Conservation (phyloP, 2,113 vertebrate species). For the Pluvialis apricaria region DNA sequence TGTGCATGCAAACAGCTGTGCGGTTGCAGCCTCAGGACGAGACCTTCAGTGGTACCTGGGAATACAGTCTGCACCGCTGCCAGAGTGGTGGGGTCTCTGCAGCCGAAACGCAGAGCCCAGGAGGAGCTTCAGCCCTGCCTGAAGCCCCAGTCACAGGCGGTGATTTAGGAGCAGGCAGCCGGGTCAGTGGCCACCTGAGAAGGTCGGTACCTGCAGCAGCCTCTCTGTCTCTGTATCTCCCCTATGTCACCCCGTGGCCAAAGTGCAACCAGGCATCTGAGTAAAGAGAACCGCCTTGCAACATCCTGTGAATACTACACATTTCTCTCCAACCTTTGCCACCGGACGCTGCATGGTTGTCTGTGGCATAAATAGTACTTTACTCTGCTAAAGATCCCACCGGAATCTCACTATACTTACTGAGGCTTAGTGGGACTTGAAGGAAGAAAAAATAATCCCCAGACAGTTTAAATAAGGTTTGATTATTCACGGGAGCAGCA, state of each 20-base stretch:
- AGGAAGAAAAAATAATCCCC: neutral
- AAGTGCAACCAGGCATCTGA: neutral
- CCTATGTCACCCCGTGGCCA: neutral
- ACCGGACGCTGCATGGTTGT: accelerated
- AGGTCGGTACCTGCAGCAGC: neutral
- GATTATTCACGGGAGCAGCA: neutral
- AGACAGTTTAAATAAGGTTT: neutral
- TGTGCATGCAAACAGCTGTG: neutral
- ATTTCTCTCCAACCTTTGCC: neutral
- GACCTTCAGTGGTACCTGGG: accelerated
- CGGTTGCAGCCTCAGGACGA: neutral
- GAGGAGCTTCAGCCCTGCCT: neutral
- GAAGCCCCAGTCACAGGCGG: neutral
- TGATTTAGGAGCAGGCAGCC: neutral
- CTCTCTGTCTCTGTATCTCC: neutral
- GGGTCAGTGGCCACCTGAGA: neutral
- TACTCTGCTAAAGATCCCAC: neutral
- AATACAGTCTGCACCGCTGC: neutral
- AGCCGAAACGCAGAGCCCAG: accelerated
- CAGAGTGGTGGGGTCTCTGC: neutral
- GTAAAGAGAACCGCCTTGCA: neutral
- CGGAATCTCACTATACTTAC: neutral
- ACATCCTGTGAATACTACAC: neutral
- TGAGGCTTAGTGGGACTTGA: neutral
- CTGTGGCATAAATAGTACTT: neutral